Percentiles rank a stretch among this genome's conserved stretches.
These are phyloP conservation scores for Chironex yamaguchii DNA, from an alignment of 30 jellyfish, hydroid and myxozoan species.

Conservation along the genomic window DNA sequence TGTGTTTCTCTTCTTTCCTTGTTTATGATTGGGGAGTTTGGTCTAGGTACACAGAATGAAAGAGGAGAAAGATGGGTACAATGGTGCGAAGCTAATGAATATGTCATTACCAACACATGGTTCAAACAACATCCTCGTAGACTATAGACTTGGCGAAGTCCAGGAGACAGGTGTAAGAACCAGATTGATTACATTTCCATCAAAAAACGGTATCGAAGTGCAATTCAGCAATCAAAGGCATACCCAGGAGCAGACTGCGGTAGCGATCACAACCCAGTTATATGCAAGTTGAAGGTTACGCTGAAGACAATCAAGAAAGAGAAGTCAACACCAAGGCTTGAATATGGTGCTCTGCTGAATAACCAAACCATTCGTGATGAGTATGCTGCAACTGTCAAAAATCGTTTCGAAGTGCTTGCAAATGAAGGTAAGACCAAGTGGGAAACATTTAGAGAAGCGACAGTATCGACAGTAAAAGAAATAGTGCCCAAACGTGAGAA, in stretches of 20 bases:
- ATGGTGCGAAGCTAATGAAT: slow-evolving; percentile 11
- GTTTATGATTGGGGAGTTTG: not conserved
- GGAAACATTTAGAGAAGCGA: slow-evolving; percentile 6
- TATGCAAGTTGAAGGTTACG: slow-evolving; percentile 48
- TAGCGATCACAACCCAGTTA: slow-evolving; percentile 44
- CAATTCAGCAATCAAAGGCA: not conserved
- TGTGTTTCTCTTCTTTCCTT: no score
- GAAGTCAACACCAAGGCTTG: slow-evolving; percentile 12
- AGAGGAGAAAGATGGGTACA: slow-evolving; percentile 18
- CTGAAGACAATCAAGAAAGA: slow-evolving; percentile 19
- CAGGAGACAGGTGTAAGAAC: slow-evolving; percentile 9
- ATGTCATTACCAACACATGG: slow-evolving; percentile 16
- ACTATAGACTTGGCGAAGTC: slow-evolving; percentile 43
- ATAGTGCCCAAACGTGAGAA: slow-evolving; percentile 11
- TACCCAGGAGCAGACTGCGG: slow-evolving; percentile 68
- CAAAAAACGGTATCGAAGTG: not conserved
- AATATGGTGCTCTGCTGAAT: not conserved
- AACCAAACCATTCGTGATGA: not conserved
- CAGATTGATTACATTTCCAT: slow-evolving; percentile 4
- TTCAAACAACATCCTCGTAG: slow-evolving; percentile 18
- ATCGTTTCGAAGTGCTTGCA: slow-evolving; percentile 3
- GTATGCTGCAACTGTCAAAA: not conserved
- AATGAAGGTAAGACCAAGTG: not conserved
- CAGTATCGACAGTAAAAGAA: slow-evolving; percentile 2
- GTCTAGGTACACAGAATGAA: slow-evolving; percentile 28